phyloP scores from a whole-genome alignment of 1,140 invertebrate species.

The Brachionus rubens region DNA sequence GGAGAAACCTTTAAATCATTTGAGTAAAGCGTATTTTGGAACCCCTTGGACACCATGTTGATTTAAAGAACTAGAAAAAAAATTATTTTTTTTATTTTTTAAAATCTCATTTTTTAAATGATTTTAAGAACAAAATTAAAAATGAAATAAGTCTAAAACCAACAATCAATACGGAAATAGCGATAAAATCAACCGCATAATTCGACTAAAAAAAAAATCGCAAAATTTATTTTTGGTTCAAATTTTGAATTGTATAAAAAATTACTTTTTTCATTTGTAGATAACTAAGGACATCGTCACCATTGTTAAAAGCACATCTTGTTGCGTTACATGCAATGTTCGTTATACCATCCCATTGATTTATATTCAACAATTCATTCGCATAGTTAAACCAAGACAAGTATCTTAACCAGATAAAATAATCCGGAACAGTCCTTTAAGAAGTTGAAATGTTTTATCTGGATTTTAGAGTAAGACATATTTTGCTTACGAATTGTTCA shows the following conservation, averaged over 20 bases:
- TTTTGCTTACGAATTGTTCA: slow-evolving; percentile 34
- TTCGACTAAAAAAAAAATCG: background rate
- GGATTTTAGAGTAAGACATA: no score
- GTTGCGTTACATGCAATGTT: background rate
- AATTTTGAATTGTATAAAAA: background rate
- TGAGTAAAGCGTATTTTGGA: no score
- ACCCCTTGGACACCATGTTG: no score
- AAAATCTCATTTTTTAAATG: slow-evolving; percentile 27
- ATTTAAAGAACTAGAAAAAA: no score
- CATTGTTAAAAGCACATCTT: background rate
- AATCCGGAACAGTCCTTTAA: slow-evolving; percentile 21
- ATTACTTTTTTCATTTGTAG: slow-evolving; percentile 40
- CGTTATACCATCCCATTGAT: slow-evolving; percentile 42
- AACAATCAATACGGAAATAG: slow-evolving; percentile 1
- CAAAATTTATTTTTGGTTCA: background rate
- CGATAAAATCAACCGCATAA: slow-evolving; percentile 29
- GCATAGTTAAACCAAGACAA: slow-evolving; percentile 45
- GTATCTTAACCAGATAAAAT: slow-evolving; percentile 46
- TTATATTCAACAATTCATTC: slow-evolving; percentile 32
- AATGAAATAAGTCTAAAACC: slow-evolving; percentile 42
- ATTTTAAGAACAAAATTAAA: slow-evolving; percentile 35
- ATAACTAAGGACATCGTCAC: background rate
- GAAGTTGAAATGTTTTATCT: background rate
- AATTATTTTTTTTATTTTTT: background rate
- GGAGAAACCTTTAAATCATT: no score